Percentiles rank a stretch among this genome's conserved stretches.
Conservation (phyloP, 64 coral and sea anemone species). For the Stichodactyla mertensii region DNA sequence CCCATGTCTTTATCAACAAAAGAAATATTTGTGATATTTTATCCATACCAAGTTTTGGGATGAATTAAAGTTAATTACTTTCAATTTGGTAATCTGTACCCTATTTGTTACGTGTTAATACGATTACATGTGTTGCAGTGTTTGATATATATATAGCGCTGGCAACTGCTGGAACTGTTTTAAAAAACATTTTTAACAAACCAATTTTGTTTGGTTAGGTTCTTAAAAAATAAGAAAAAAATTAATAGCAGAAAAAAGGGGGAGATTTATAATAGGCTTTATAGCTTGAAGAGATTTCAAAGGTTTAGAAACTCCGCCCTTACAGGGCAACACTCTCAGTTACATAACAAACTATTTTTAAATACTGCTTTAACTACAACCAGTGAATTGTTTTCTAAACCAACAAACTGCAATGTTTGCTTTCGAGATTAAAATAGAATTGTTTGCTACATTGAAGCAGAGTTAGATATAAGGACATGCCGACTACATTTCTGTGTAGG, state of each 20-base stretch:
- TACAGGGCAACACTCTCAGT: neutral
- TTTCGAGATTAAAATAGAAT: neutral
- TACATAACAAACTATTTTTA: constrained; percentile 8
- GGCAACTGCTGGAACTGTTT: neutral
- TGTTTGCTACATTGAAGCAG: neutral
- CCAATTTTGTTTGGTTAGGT: neutral
- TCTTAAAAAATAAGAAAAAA: neutral
- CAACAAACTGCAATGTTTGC: neutral
- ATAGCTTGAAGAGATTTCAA: neutral
- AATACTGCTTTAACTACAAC: neutral
- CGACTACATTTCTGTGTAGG: neutral
- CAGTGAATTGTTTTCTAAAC: neutral
- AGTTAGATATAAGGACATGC: neutral
- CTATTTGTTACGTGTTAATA: neutral
- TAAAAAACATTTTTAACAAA: neutral
- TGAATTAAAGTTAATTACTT: neutral
- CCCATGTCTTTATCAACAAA: neutral
- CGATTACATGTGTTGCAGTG: neutral
- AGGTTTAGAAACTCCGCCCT: neutral
- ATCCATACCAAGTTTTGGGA: neutral
- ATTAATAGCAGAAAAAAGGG: neutral
- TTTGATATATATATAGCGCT: neutral
- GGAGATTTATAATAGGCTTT: neutral
- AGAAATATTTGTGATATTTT: neutral
- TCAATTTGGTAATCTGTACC: neutral